Conservation (phyloP, 2,797 vertebrate genomes). For the Mus caroli region DNA sequence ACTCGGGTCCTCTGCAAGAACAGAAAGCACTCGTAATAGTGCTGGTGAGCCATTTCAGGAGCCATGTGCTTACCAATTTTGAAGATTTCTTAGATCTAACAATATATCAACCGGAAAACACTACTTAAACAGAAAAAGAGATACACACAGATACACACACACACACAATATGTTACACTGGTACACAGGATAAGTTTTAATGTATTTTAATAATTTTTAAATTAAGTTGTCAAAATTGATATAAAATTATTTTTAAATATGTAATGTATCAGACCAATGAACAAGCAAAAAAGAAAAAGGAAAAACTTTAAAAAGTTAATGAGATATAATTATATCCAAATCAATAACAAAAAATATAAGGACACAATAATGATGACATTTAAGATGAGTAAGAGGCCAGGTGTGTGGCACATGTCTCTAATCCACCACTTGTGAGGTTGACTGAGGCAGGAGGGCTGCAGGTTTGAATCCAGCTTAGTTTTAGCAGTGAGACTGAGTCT, state of each 20-base stretch:
- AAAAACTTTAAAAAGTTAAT: background rate
- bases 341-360: background rate
- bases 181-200: background rate
- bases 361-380: background rate
- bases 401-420: background rate
- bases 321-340: background rate
- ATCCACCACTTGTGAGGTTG: background rate
- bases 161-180: background rate
- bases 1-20: background rate
- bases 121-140: background rate
- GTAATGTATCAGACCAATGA: background rate
- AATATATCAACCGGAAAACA: constrained; percentile 25
- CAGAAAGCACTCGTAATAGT: background rate
- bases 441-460: background rate
- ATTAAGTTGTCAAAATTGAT: background rate
- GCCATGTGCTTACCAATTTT: background rate
- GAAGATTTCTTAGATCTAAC: constrained; percentile 26
- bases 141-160: background rate
- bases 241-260: constrained; percentile 16
- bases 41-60: background rate
- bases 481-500: background rate
- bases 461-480: background rate
- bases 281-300: background rate
- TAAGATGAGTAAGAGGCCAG: background rate
- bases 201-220: constrained; percentile 7